Evolutionary conservation across 1,140 invertebrate genomes (phyloP).

Genomic region (Akabosia matsudoensis): DNA sequence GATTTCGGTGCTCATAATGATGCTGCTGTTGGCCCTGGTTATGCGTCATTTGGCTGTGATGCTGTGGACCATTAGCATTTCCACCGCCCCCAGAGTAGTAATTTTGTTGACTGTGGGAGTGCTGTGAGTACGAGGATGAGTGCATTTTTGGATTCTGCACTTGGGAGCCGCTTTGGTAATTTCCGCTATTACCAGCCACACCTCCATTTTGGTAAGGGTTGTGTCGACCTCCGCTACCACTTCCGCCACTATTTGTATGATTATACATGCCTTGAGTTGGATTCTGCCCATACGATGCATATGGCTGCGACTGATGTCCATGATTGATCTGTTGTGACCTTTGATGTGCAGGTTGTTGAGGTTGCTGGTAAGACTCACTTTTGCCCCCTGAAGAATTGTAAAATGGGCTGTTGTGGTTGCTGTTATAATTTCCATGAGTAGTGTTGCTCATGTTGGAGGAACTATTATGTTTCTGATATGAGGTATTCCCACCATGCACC

Average conservation of each 20-base stretch:
- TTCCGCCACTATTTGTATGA: neutral
- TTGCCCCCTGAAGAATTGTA: neutral
- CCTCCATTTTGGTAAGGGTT: slow-evolving; percentile 13
- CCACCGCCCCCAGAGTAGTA: neutral
- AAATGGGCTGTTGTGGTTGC: neutral
- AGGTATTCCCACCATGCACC: neutral
- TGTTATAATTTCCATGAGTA: neutral
- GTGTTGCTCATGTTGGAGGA: slow-evolving; percentile 1
- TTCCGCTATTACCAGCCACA: neutral
- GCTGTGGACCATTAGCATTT: neutral
- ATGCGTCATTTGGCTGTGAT: slow-evolving; percentile 1
- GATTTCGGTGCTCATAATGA: neutral
- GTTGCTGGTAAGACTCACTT: neutral
- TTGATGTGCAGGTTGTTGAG: neutral
- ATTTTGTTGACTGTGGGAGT: slow-evolving; percentile 15
- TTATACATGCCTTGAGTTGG: slow-evolving; percentile 10
- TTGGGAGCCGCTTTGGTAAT: neutral
- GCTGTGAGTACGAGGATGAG: slow-evolving; percentile 27
- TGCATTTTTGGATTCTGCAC: slow-evolving; percentile 25
- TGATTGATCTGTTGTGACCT: neutral
- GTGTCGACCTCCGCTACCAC: neutral
- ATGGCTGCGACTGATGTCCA: neutral
- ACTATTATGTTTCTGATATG: neutral
- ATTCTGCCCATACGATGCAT: neutral
- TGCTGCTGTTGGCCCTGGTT: slow-evolving; percentile 2